Evolutionary conservation across 2,888 invertebrate genomes (phyloP).

Genomic region (Hyalella azteca): DNA sequence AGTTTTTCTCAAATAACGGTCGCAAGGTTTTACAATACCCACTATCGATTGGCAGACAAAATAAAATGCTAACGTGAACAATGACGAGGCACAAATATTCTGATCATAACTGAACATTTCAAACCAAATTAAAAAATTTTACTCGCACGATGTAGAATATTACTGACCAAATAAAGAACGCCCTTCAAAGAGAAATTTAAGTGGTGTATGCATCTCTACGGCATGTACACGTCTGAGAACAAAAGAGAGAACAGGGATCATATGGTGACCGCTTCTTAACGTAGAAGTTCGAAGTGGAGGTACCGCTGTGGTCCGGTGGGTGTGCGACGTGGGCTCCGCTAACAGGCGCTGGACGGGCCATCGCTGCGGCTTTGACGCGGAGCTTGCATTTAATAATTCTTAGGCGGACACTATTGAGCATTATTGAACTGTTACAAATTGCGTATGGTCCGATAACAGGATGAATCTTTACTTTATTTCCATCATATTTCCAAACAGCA

Average conservation of each 20-base stretch:
- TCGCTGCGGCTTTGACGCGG: too few relatives aligned
- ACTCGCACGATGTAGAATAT: too few relatives aligned
- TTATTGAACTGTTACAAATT: too few relatives aligned
- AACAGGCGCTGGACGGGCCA: background rate
- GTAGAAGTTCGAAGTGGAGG: constrained; percentile 13
- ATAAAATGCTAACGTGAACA: background rate
- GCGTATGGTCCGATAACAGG: too few relatives aligned
- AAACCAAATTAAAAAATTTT: background rate
- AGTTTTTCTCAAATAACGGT: constrained; percentile 17
- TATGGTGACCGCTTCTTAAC: background rate
- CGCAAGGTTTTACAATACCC: background rate
- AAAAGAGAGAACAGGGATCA: constrained; percentile 37
- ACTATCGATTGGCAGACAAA: background rate
- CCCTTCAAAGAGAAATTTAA: background rate
- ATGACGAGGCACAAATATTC: background rate
- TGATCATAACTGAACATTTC: background rate
- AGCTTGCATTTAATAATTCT: too few relatives aligned
- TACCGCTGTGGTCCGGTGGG: background rate
- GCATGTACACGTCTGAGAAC: constrained; percentile 22
- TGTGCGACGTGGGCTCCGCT: constrained; percentile 6
- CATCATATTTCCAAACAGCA: too few relatives aligned
- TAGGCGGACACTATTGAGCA: too few relatives aligned
- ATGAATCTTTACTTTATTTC: too few relatives aligned
- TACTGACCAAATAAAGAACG: too few relatives aligned
- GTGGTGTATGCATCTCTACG: too few relatives aligned